Evolutionary conservation across 1,140 invertebrate genomes (phyloP), one percentile per base, ranked within the genome.

Genomic region (Diorhabda carinulata): DNA sequence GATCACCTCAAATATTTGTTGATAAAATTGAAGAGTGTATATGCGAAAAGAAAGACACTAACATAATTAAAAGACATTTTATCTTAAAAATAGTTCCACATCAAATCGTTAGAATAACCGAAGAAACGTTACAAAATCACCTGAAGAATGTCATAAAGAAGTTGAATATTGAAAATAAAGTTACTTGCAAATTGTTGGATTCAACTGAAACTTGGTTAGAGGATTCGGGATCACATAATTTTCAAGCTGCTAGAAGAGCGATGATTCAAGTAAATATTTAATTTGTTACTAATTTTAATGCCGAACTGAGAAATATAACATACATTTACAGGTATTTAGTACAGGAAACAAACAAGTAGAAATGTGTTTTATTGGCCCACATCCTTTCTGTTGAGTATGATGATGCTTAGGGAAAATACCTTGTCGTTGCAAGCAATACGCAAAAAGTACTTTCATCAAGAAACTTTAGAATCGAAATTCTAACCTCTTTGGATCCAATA

Each of bases 31-130:
- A 78, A 61, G 74, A 75, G 60, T 80, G 78, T 60, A 76, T 70
- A 6, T 80, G 79, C 61, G 77, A 80, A 4, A 76, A 79, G 60
- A 73, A 76, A 47, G 76, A 80, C 47, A 71, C 58, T 2, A 70
- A 61, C 9, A 76, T 73, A 65, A 70, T 81, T 3, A 79, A 78
- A 63, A 73, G 76, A 56, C 65, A 78, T 66, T 74, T 81, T 43
- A 72, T 78, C 6, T 56, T 80, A 2, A 81, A 81, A 70, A 74
- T 81, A n/a, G 80, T 81, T 9, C 79, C 78, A 1, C 74, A 73
- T 6, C 78, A 80, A 72, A 74, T 77, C 4, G 73, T 76, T 7
- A 73, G 78, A 40, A 74, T 61, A 60, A 60, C 71, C 5, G 72
- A 69, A 3, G 69, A 74, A 41, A 7, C 73, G 4, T 70, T 70